Evolutionary conservation across 2,113 vertebrate species (phyloP).

Genomic region (Muntiacus reevesi): DNA sequence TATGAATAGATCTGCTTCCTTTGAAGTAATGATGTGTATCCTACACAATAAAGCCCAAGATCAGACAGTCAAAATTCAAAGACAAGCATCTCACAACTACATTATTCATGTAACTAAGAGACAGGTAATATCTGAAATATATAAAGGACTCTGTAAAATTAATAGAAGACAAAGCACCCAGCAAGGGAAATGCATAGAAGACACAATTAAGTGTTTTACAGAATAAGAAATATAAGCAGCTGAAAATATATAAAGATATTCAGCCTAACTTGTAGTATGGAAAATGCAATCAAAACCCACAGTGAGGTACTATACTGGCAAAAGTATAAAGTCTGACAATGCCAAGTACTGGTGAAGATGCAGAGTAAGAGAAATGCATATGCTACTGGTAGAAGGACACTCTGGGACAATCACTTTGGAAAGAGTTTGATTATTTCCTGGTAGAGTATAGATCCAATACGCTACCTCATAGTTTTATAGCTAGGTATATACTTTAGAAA

Average conservation of each 20-base stretch:
- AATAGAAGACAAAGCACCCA: not conserved
- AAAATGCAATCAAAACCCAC: not conserved
- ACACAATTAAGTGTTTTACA: not conserved
- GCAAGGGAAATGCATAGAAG: not conserved
- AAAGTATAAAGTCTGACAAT: not conserved
- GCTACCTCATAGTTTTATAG: not conserved
- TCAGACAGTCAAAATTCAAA: not conserved
- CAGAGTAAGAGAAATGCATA: not conserved
- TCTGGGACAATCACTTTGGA: not conserved
- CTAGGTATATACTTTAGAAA: not conserved
- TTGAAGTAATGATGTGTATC: conserved; percentile 5
- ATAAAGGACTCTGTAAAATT: conserved; percentile 2
- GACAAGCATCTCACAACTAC: not conserved
- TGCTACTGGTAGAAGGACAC: not conserved
- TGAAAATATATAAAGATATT: not conserved
- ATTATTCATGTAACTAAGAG: not conserved
- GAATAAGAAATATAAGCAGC: not conserved
- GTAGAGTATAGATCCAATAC: not conserved
- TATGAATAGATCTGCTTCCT: not conserved
- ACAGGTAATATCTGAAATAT: not conserved
- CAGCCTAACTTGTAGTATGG: not conserved
- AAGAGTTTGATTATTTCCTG: not conserved
- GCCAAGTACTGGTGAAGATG: not conserved
- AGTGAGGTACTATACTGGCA: not conserved
- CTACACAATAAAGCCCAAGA: not conserved